Conservation (phyloP, 2,113 vertebrate species). For the Zosterops pallidus region DNA sequence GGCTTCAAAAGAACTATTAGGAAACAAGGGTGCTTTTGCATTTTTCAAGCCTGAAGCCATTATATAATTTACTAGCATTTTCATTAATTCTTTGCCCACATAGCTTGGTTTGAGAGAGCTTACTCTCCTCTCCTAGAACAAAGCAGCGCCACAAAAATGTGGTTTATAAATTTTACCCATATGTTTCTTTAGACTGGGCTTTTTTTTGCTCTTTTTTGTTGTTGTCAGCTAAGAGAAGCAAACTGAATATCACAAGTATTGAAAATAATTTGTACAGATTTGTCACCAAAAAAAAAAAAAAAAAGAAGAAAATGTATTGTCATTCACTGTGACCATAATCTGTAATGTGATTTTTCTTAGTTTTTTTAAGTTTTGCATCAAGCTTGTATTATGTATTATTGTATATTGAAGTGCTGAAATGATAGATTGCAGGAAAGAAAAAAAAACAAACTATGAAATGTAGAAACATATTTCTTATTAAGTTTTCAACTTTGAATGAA, state of each 20-base stretch:
- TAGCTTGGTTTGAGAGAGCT: background rate
- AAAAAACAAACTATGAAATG: background rate
- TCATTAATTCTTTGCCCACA: background rate
- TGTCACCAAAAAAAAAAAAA: background rate
- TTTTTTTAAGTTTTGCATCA: background rate
- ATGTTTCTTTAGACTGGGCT: background rate
- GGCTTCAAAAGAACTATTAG: background rate
- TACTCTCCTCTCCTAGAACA: background rate
- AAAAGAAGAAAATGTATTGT: background rate
- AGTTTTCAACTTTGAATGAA: background rate
- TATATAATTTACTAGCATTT: constrained; percentile 8
- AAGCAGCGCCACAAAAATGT: background rate
- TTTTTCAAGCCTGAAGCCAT: constrained; percentile 17
- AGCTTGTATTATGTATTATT: background rate
- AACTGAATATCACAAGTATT: background rate
- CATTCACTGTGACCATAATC: background rate
- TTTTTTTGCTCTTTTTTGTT: no score
- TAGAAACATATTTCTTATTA: background rate
- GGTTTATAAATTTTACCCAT: background rate
- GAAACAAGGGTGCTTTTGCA: background rate
- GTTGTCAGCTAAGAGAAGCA: background rate
- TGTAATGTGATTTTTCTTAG: background rate
- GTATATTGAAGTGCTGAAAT: background rate
- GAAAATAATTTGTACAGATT: background rate
- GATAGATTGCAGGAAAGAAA: background rate